Percentiles rank a stretch among this genome's conserved stretches.
These are phyloP conservation scores for Invenusta paracnida DNA, from an alignment of 2,888 invertebrate species.

Conservation along the genomic window DNA sequence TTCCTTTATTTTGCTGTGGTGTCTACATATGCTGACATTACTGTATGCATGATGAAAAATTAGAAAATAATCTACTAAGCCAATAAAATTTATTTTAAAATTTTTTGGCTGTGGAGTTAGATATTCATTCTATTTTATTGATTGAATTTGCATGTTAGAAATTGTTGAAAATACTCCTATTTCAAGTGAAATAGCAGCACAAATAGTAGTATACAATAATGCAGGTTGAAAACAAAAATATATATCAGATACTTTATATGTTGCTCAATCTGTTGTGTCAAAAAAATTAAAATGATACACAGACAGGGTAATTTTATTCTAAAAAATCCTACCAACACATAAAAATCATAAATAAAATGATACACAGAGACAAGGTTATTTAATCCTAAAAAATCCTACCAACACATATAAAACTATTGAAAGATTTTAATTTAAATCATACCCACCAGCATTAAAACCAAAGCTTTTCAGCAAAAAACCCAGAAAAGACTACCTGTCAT, in stretches of 20 bases:
- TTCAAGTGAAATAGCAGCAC: background rate
- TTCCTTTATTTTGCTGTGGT: too few relatives aligned
- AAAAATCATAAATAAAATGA: background rate
- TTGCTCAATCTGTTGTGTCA: background rate
- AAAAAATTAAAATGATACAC: background rate
- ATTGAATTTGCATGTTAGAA: background rate
- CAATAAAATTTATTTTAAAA: background rate
- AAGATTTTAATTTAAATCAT: background rate
- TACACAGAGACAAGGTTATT: background rate
- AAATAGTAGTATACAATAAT: background rate
- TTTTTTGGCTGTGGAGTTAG: too few relatives aligned
- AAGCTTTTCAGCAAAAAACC: background rate
- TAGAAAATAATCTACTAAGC: too few relatives aligned
- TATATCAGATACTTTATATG: background rate
- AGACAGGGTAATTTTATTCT: background rate
- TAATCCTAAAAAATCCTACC: background rate
- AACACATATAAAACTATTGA: background rate
- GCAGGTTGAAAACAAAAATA: background rate
- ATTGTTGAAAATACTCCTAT: background rate
- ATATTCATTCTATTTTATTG: too few relatives aligned
- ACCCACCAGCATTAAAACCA: background rate
- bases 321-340: background rate
- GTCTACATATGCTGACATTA: too few relatives aligned
- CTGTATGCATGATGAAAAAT: too few relatives aligned
- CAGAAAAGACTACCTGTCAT: background rate